Percentiles rank a stretch among this genome's conserved stretches.
phyloP scores from a whole-genome alignment of 1,140 invertebrate genomes.

The Achatina immaculata region DNA sequence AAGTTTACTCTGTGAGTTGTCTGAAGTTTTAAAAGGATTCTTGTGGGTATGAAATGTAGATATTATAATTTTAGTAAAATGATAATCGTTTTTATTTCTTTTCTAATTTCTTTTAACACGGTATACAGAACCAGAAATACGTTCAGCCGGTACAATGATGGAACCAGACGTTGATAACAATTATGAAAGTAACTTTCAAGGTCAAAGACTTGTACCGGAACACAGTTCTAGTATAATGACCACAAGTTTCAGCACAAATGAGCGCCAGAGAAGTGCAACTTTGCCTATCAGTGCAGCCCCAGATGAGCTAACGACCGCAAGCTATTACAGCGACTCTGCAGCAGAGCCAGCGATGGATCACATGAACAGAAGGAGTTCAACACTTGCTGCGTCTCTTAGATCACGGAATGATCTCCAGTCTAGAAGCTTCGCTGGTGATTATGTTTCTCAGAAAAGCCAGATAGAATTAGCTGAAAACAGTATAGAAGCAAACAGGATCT shows the following conservation, averaged over 20 bases:
- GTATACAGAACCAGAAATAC: neutral
- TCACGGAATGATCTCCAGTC: neutral
- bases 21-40: too few species aligned
- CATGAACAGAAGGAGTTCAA: neutral
- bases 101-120: too few species aligned
- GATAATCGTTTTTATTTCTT: too few species aligned
- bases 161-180: neutral
- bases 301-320: neutral
- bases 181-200: neutral
- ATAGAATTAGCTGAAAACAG: slow-evolving; percentile 17
- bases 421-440: neutral
- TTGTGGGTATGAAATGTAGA: too few species aligned
- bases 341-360: neutral
- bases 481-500: slow-evolving; percentile 36
- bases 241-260: neutral
- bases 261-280: neutral
- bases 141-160: neutral
- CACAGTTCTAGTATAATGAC: neutral
- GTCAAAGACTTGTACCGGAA: neutral
- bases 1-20: too few species aligned
- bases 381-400: neutral
- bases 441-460: slow-evolving; percentile 20
- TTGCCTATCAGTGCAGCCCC: neutral
- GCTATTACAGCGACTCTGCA: neutral
- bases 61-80: too few species aligned